Base-by-base conservation (phyloP, 2,797 vertebrate species). In the Sebastiscus albofasciatus region DNA sequence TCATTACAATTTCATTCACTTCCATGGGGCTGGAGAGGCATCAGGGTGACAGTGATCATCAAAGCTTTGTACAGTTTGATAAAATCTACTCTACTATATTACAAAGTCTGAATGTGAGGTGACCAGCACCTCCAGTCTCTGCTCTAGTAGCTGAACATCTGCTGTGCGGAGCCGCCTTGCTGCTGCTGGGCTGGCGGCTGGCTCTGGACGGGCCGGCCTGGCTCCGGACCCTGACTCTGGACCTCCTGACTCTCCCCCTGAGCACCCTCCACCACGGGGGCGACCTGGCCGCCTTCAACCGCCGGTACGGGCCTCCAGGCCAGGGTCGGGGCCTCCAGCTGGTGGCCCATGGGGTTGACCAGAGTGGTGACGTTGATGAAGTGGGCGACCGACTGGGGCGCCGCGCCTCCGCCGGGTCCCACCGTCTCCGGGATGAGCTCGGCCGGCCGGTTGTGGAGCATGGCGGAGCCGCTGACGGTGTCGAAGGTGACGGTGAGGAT, bases 401-500 rank as follows among this genome's bases (percentile, higher is more conserved):
- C 72, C 0, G 84, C 1, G 6, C 91, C 91, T 0, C 96, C 81
- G 0, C 95, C 81, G 14, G 96, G 94, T 0, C 96, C 96, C 46
- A 95, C 96, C 0, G 96, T 94, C 84, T 97, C 98, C 0, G 97
- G 88, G 71, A 96, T 95, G 1, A 98, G 91, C 49, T 99, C 98
- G 0, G 92, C 90, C 0, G 96, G 96, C 4, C 97, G 96, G 94
- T 98, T 98, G 93, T 99, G 98, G 66, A 99, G 93, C 96, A 98
- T 94, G 82, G 98, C 96, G 0, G 97, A 97, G 80, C 97, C 97
- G 1, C 97, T 98, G 93, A 99, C 97, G 0, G 98, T 93, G 88
- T 99, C 98, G 3, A 99, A 99, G 26, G 98, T 99, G 84, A 99
- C 98, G 0, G 98, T 99, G 89, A 99, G 96, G 92, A 99, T 99